These are phyloP conservation scores for Corythaixoides concolor DNA, from an alignment of 2,113 vertebrate species.

Conservation along the genomic window DNA sequence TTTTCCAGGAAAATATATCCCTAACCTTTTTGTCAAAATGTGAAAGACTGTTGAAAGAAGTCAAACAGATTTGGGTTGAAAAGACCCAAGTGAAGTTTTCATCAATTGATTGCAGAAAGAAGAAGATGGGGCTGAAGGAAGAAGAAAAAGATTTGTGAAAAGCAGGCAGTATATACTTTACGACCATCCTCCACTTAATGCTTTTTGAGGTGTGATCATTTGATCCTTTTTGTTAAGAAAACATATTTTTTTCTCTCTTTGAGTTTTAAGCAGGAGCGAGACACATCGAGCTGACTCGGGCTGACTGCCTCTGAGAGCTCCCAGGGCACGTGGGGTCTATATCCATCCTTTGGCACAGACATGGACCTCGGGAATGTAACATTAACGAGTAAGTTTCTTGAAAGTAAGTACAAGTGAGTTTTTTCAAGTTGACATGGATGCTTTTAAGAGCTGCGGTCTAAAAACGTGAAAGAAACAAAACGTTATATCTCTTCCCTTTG, in stretches of 20 bases:
- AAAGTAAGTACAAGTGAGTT: not conserved
- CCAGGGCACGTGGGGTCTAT: accelerated
- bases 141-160: not conserved
- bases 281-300: accelerated
- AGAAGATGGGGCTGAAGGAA: not conserved
- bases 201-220: not conserved
- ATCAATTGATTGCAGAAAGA: not conserved
- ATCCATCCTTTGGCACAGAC: not conserved
- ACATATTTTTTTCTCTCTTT: not conserved
- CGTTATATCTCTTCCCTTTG: accelerated
- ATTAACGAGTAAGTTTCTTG: not conserved
- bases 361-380: not conserved
- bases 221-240: not conserved
- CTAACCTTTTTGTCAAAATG: not conserved
- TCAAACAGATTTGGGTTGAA: not conserved
- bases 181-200: not conserved
- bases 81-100: not conserved
- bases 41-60: conserved; percentile 2
- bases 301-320: not conserved
- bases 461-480: not conserved
- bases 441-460: not conserved
- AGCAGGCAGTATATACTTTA: not conserved
- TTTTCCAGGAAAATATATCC: not conserved
- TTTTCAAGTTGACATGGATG: not conserved
- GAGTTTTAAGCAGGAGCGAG: not conserved